phyloP scores from a whole-genome alignment of 2,113 vertebrate genomes.

The Osmerus eperlanus region DNA sequence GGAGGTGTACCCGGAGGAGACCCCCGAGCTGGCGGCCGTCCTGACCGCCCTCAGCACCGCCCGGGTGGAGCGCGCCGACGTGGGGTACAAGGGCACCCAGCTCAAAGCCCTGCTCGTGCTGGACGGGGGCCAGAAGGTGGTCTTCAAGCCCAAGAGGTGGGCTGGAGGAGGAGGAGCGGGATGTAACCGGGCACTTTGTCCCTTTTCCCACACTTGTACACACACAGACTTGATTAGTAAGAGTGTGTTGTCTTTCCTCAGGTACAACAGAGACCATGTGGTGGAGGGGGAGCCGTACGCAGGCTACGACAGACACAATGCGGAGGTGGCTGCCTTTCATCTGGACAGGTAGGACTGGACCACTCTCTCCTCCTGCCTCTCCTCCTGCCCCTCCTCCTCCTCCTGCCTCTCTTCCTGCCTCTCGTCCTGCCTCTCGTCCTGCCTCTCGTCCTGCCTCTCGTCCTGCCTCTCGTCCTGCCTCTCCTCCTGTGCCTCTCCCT shows the following conservation, averaged over 20 bases:
- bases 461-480: background rate
- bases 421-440: background rate
- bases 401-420: background rate
- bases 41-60: conserved; percentile 86
- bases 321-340: conserved; percentile 96
- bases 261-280: conserved; percentile 88
- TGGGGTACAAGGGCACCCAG: conserved; percentile 96
- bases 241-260: conserved; percentile 50
- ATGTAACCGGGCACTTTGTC: too few species aligned
- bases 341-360: conserved; percentile 83
- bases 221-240: background rate
- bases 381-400: background rate
- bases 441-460: background rate
- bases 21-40: conserved; percentile 90
- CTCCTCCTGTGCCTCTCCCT: too few species aligned
- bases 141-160: conserved; percentile 98
- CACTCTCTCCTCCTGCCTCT: background rate
- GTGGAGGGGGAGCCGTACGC: conserved; percentile 96
- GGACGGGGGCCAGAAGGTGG: conserved; percentile 96
- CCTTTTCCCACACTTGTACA: too few species aligned
- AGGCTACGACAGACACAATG: conserved; percentile 95
- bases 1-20: conserved; percentile 96
- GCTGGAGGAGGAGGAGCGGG: background rate
- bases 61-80: conserved; percentile 87
- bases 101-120: conserved; percentile 93